A percentile compares a stretch with the other conserved stretches of the same genome.
phyloP scores from a whole-genome alignment of 2,888 invertebrate genomes.

The Neuroscelio doddi region DNA sequence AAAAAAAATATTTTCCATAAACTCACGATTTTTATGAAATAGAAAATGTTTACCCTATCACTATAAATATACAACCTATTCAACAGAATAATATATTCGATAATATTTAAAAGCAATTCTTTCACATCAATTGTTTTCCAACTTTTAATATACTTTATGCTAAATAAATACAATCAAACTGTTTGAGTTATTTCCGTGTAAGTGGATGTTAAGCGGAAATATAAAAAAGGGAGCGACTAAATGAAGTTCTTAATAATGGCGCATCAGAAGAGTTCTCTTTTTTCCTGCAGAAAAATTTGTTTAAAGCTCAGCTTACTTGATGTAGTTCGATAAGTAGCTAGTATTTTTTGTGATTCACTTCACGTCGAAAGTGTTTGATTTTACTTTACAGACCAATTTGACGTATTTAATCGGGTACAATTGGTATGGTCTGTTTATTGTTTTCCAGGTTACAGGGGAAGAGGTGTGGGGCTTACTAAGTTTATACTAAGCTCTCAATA shows the following conservation, averaged over 20 bases:
- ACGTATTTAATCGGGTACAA: constrained; percentile 51
- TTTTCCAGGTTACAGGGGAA: constrained; percentile 51
- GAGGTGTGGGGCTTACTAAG: constrained; percentile 48
- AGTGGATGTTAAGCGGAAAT: constrained; percentile 20
- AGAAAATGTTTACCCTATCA: too few relatives aligned
- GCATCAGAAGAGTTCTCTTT: constrained; percentile 26
- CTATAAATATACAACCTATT: constrained; percentile 33
- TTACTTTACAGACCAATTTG: constrained; percentile 26
- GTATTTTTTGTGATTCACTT: constrained; percentile 41
- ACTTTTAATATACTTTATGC: constrained; percentile 49
- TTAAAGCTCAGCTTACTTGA: constrained; percentile 26
- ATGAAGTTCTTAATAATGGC: constrained; percentile 57
- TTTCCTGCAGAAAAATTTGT: constrained; percentile 41
- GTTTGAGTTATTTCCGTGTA: constrained; percentile 43
- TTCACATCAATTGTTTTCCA: constrained; percentile 39
- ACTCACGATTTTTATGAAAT: too few relatives aligned
- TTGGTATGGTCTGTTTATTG: constrained; percentile 58
- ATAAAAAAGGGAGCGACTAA: constrained; percentile 34
- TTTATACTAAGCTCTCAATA: constrained; percentile 50
- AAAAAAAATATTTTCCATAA: too few relatives aligned
- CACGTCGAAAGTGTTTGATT: constrained; percentile 39
- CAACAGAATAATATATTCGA: constrained; percentile 35
- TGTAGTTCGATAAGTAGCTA: constrained; percentile 47
- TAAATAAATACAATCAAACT: constrained; percentile 57
- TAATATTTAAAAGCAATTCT: constrained; percentile 37